phyloP scores from a whole-genome alignment of 2,113 vertebrate genomes.

The Excalfactoria chinensis region DNA sequence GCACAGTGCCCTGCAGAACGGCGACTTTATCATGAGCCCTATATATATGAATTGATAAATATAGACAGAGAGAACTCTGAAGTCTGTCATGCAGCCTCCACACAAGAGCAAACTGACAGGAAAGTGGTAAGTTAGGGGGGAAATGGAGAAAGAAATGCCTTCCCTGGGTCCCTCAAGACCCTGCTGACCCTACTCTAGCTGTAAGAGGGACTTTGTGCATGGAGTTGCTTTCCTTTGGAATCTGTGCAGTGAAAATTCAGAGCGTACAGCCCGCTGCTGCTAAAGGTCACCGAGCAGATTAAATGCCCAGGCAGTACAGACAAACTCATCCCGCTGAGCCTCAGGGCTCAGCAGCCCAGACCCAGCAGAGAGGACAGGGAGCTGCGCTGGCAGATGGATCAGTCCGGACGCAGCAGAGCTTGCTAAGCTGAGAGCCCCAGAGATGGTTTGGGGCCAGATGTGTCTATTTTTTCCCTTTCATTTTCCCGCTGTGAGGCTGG shows the following conservation, averaged over 20 bases:
- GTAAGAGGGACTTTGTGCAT: neutral
- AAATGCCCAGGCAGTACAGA: neutral
- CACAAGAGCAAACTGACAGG: neutral
- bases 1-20: neutral
- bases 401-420: neutral
- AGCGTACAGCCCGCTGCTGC: neutral
- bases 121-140: neutral
- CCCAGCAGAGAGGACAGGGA: neutral
- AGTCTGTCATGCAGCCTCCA: neutral
- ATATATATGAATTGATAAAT: neutral
- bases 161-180: neutral
- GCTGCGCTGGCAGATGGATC: neutral
- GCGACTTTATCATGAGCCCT: neutral
- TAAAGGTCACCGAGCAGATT: neutral
- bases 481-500: neutral
- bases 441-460: conserved; percentile 17
- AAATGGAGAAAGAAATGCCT: neutral
- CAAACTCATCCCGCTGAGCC: neutral
- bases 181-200: neutral
- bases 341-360: neutral
- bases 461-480: neutral
- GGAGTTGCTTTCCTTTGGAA: neutral
- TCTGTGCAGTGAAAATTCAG: neutral
- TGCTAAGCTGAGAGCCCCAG: conserved; percentile 4
- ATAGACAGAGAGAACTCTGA: neutral